Evolutionary conservation across 2,888 invertebrate genomes (phyloP), one percentile per base, ranked within the genome.

Genomic region (Aplocera efformata): DNA sequence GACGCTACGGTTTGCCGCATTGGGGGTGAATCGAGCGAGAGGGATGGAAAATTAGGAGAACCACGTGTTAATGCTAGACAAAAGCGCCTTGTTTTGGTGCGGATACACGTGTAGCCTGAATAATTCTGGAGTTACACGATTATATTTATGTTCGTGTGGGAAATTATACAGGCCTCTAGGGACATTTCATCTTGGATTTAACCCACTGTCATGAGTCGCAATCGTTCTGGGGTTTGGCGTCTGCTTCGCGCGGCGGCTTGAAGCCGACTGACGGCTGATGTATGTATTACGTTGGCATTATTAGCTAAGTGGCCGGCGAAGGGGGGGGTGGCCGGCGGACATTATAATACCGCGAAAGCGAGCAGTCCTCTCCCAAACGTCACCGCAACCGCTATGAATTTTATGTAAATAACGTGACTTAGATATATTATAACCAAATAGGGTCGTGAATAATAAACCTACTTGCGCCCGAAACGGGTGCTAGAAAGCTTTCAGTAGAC

Each of bases 1-100:
- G 66, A 69, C 71, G 71, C 67, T 43, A 55, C 72, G 67, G 65
- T 68, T 82, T 88, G 82, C 81, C 85, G 88, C 86, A 86, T 70
- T 84, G 79, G 76, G 76, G 68, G 78, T 68, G 67, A 38, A 42
- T 28, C 32, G 63, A 61, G 60, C 36, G 72, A 73, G 65, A 46
- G 72, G 59, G 77, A 72, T 55, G 52, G 69, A 59, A 45, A 37
- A 43, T 41, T 38, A 37, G 23, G 29, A 28, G 22, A 23, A 23
- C 42, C 60, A 61, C 60, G 56, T 55, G 63, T 38, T 44, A 37
- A 53, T 50, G 49, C 46, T 46, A 50, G 60, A 61, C 50, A 43
- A 42, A 42, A 54, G 28, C 46, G 52, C 47, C 50, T 32, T 46
- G 41, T 48, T 59, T 47, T 41, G 36, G 35, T 24, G 52, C 48